These are phyloP conservation scores for Epiblema foenella DNA, from an alignment of 2,888 invertebrate genomes.

Conservation along the genomic window DNA sequence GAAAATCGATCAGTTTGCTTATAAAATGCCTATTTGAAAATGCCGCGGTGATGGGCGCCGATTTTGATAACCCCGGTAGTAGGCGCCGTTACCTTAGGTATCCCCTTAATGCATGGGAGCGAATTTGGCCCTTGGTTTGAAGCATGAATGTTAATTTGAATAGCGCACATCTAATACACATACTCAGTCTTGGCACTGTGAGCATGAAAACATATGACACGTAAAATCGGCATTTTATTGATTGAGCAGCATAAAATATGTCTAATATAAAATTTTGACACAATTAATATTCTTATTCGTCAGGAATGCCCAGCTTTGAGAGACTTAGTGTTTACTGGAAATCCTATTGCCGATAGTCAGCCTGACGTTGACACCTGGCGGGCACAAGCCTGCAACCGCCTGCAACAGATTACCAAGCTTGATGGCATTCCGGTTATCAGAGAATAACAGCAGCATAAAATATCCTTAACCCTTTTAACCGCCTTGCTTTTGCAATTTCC, in stretches of 20 bases:
- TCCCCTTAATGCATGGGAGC: not conserved
- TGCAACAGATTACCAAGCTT: slow-evolving; percentile 90
- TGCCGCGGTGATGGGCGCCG: no score
- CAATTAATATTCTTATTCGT: slow-evolving; percentile 7
- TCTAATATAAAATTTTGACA: not conserved
- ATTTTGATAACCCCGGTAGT: no score
- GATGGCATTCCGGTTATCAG: slow-evolving; percentile 92
- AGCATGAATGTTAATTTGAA: not conserved
- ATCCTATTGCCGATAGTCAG: slow-evolving; percentile 90
- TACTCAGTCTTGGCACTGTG: not conserved
- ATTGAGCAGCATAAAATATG: no score
- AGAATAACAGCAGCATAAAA: slow-evolving; percentile 54
- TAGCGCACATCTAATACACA: not conserved
- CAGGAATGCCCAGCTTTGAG: slow-evolving; percentile 87
- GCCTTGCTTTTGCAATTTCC: no score
- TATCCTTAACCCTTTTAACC: not conserved
- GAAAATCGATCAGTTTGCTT: no score
- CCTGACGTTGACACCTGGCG: slow-evolving; percentile 88
- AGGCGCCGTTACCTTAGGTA: no score
- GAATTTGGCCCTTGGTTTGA: no score
- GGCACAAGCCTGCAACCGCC: slow-evolving; percentile 87
- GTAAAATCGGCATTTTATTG: not conserved
- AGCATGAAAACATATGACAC: not conserved
- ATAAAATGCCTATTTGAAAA: no score
- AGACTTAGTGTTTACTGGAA: slow-evolving; percentile 93